A percentile compares a stretch with the other conserved stretches of the same genome.
Conservation (phyloP, 2,888 invertebrate genomes). For the Hirtodrosophila trivittata region DNA sequence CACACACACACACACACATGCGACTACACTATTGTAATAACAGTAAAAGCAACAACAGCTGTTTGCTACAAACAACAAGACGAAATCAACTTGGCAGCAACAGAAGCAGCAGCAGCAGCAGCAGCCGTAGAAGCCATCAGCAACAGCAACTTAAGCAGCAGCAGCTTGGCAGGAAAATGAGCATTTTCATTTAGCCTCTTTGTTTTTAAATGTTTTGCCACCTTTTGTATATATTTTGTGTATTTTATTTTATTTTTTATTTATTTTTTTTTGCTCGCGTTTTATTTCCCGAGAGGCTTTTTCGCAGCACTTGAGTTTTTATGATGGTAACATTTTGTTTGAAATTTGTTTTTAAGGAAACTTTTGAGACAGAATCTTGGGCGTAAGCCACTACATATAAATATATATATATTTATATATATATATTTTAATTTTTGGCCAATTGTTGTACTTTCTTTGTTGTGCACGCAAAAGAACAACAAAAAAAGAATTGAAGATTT, state of each 20-base stretch:
- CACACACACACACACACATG: slow-evolving; percentile 15
- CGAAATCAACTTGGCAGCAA: slow-evolving; percentile 15
- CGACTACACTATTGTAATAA: slow-evolving; percentile 17
- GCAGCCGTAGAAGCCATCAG: not conserved
- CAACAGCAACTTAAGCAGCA: slow-evolving; percentile 23
- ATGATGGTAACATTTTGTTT: slow-evolving; percentile 27
- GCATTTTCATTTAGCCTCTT: slow-evolving; percentile 18
- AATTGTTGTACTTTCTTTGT: slow-evolving; percentile 26
- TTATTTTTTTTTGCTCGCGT: slow-evolving; percentile 11
- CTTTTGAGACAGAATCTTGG: slow-evolving; percentile 11
- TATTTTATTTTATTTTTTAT: slow-evolving; percentile 10
- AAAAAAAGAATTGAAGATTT: slow-evolving; percentile 17
- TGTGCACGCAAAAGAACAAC: slow-evolving; percentile 34
- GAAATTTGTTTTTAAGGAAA: slow-evolving; percentile 28
- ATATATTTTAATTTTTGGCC: slow-evolving; percentile 1
- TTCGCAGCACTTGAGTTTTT: slow-evolving; percentile 13
- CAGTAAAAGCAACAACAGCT: slow-evolving; percentile 45
- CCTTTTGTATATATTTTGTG: slow-evolving; percentile 21
- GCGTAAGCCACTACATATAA: not conserved
- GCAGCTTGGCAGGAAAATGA: slow-evolving; percentile 35
- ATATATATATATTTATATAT: not conserved
- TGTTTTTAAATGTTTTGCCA: slow-evolving; percentile 29
- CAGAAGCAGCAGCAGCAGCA: slow-evolving; percentile 1
- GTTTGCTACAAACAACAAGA: slow-evolving; percentile 12
- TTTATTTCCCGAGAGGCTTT: slow-evolving; percentile 36